These are phyloP conservation scores for Elymnias hypermnestra DNA, from an alignment of 1,140 invertebrate genomes.

Conservation along the genomic window DNA sequence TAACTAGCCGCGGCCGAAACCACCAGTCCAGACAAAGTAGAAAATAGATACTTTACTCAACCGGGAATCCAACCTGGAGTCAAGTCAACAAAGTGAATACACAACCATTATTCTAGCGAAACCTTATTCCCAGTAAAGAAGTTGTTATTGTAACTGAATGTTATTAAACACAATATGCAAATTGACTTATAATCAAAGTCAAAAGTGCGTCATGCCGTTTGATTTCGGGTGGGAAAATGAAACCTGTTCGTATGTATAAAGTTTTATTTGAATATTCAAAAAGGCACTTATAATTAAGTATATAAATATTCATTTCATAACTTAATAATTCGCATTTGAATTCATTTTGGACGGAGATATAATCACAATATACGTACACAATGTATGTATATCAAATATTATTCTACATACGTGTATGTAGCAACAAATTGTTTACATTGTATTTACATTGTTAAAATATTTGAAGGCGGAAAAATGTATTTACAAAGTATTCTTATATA, in stretches of 20 bases:
- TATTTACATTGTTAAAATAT: conserved; percentile 19
- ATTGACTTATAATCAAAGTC: too few relatives aligned
- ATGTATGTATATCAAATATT: conserved; percentile 49
- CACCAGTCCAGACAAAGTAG: too few relatives aligned
- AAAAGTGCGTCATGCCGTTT: conserved; percentile 3
- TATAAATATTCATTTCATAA: conserved; percentile 63
- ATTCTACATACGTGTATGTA: conserved; percentile 57
- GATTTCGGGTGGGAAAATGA: conserved; percentile 11
- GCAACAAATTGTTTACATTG: conserved; percentile 1
- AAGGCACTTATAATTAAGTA: conserved; percentile 37
- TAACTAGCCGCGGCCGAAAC: too few relatives aligned
- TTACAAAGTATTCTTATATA: conserved; percentile 14
- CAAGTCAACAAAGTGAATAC: too few relatives aligned
- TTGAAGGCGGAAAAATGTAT: conserved; percentile 17
- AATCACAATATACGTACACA: conserved; percentile 63
- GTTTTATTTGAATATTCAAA: conserved; percentile 30
- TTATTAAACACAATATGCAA: too few relatives aligned
- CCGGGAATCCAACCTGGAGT: background rate
- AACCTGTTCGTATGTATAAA: conserved; percentile 25
- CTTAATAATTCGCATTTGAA: conserved; percentile 52
- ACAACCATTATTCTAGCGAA: too few relatives aligned
- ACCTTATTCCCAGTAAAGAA: too few relatives aligned
- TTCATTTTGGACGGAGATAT: conserved; percentile 49
- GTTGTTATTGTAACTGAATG: too few relatives aligned
- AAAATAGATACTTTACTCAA: background rate